phyloP scores from a whole-genome alignment of 2,888 invertebrate genomes.

The Epinotia brunnichana region DNA sequence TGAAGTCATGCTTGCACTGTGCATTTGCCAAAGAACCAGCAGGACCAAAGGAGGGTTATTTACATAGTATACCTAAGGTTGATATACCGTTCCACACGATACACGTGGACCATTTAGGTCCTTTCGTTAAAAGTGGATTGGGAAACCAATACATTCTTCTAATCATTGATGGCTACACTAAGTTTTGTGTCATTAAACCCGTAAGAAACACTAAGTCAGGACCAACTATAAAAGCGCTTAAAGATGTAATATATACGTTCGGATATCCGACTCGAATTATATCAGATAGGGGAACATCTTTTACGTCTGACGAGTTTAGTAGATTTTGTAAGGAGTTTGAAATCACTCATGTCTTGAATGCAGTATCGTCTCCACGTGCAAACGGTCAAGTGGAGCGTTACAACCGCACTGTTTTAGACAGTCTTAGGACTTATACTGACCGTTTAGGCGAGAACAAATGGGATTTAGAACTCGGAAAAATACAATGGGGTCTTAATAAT shows the following conservation, averaged over 20 bases:
- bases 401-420: constrained; percentile 3
- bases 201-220: constrained; percentile 14
- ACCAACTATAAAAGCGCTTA: constrained; percentile 7
- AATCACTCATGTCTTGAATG: constrained; percentile 4
- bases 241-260: constrained; percentile 21
- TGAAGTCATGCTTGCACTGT: constrained; percentile 35
- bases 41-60: constrained; percentile 20
- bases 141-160: constrained; percentile 27
- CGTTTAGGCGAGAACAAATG: neutral
- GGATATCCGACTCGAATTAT: constrained; percentile 25
- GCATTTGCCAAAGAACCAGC: constrained; percentile 30
- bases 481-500: neutral
- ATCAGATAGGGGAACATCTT: constrained; percentile 17
- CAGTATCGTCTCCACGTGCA: constrained; percentile 10
- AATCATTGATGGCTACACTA: constrained; percentile 10
- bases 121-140: constrained; percentile 32
- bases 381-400: constrained; percentile 23
- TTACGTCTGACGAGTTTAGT: constrained; percentile 28
- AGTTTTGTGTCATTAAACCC: constrained; percentile 13
- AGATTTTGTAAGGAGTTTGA: constrained; percentile 1
- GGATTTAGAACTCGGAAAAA: neutral
- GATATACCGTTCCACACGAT: constrained; percentile 41
- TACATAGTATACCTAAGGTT: constrained; percentile 35
- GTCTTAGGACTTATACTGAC: neutral
- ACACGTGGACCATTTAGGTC: constrained; percentile 43